A percentile compares a stretch with the other conserved stretches of the same genome.
phyloP scores from a whole-genome alignment of 1,140 invertebrate species.

The Camponotus vicinus region DNA sequence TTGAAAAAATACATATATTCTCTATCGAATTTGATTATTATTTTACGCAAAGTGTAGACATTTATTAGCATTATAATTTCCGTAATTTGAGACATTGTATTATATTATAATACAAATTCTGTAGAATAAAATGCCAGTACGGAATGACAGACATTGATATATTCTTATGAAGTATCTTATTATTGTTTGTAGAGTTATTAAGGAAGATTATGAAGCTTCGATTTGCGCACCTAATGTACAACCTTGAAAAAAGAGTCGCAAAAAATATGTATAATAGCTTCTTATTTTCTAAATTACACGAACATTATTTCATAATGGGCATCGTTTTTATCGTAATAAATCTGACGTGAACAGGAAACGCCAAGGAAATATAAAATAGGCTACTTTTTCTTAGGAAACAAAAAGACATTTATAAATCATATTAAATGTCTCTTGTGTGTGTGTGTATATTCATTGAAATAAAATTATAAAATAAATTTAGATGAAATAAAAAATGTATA shows the following conservation, averaged over 20 bases:
- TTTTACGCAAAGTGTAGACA: neutral
- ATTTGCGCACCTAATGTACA: neutral
- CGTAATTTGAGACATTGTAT: neutral
- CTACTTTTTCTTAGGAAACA: neutral
- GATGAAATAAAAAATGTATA: neutral
- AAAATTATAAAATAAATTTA: neutral
- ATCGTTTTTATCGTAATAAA: neutral
- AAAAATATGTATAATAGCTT: neutral
- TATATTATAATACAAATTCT: neutral
- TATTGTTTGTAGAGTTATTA: constrained; percentile 40
- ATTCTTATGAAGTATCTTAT: constrained; percentile 68
- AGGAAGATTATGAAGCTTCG: constrained; percentile 11
- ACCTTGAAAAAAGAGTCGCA: neutral
- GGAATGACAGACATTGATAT: constrained; percentile 56
- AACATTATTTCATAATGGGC: neutral
- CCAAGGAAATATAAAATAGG: constrained; percentile 16
- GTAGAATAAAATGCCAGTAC: constrained; percentile 50
- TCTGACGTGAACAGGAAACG: neutral
- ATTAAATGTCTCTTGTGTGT: neutral
- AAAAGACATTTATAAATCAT: neutral
- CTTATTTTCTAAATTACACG: neutral
- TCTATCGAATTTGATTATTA: neutral
- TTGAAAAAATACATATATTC: too few species aligned
- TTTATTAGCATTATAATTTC: constrained; percentile 22
- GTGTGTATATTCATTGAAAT: neutral